A percentile compares a stretch with the other conserved stretches of the same genome.
Evolutionary conservation across 2,797 vertebrate genomes (phyloP).

Genomic region (Sternotherus odoratus): DNA sequence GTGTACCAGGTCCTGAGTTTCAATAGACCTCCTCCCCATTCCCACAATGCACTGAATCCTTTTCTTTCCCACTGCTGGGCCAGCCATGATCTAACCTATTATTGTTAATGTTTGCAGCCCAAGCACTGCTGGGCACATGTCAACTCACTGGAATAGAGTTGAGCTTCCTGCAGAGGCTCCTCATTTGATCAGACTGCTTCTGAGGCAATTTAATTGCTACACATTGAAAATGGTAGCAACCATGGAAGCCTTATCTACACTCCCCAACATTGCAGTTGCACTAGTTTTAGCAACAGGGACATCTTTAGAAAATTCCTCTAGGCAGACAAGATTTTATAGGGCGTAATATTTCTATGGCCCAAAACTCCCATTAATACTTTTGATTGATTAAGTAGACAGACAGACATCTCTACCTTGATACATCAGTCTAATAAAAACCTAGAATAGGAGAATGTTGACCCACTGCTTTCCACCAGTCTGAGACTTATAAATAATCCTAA

Average conservation of each 20-base stretch:
- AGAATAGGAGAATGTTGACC: neutral
- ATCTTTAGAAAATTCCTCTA: neutral
- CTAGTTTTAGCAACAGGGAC: neutral
- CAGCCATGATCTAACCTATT: too few relatives aligned
- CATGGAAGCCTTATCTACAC: neutral
- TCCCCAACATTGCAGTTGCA: neutral
- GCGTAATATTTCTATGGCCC: neutral
- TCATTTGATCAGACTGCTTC: neutral
- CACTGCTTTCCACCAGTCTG: neutral
- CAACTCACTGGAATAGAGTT: too few relatives aligned
- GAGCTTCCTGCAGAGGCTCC: too few relatives aligned
- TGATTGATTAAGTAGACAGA: neutral
- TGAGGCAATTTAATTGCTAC: neutral
- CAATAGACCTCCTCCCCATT: too few relatives aligned
- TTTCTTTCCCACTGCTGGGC: too few relatives aligned
- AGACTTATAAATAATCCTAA: neutral
- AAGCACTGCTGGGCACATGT: too few relatives aligned
- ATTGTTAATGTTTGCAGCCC: too few relatives aligned
- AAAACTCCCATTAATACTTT: neutral
- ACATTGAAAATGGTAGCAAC: neutral
- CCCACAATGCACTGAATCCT: too few relatives aligned
- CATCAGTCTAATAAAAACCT: neutral
- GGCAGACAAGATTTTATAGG: neutral
- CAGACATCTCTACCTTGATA: neutral
- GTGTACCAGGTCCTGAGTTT: too few relatives aligned